Evolutionary conservation across 2,113 vertebrate species (phyloP).

Genomic region (Athene noctua): DNA sequence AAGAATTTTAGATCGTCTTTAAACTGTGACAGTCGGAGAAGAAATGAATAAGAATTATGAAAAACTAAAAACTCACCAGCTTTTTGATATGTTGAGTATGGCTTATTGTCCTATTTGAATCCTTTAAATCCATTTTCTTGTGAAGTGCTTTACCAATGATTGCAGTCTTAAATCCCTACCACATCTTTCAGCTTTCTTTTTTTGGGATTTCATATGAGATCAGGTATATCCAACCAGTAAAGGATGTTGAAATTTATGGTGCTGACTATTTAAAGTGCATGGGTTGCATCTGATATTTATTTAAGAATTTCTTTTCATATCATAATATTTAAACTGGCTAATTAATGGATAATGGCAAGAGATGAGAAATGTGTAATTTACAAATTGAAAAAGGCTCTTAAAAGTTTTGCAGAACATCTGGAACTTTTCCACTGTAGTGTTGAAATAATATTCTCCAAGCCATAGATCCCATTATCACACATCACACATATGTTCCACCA

Average conservation of each 20-base stretch:
- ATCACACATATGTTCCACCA: not conserved
- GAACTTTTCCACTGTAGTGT: constrained; percentile 25
- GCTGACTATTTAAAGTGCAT: not conserved
- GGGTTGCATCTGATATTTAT: not conserved
- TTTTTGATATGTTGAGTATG: not conserved
- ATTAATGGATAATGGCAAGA: not conserved
- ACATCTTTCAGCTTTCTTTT: not conserved
- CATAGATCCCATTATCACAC: not conserved
- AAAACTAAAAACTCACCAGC: not conserved
- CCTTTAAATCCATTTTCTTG: not conserved
- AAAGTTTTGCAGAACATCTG: constrained; percentile 47
- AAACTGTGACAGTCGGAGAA: not conserved
- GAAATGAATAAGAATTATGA: not conserved
- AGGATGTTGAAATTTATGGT: not conserved
- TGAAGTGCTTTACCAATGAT: not conserved
- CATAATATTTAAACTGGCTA: constrained; percentile 6
- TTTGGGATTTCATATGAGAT: not conserved
- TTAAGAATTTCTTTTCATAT: not conserved
- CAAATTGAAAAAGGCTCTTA: constrained; percentile 45
- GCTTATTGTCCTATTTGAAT: not conserved
- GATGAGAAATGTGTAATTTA: not conserved
- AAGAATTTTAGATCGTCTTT: not conserved
- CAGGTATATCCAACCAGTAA: not conserved
- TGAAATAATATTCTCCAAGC: not conserved
- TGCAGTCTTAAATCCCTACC: not conserved